Evolutionary conservation across 2,888 invertebrate genomes (phyloP).

Genomic region (Athripsodes cinereus): DNA sequence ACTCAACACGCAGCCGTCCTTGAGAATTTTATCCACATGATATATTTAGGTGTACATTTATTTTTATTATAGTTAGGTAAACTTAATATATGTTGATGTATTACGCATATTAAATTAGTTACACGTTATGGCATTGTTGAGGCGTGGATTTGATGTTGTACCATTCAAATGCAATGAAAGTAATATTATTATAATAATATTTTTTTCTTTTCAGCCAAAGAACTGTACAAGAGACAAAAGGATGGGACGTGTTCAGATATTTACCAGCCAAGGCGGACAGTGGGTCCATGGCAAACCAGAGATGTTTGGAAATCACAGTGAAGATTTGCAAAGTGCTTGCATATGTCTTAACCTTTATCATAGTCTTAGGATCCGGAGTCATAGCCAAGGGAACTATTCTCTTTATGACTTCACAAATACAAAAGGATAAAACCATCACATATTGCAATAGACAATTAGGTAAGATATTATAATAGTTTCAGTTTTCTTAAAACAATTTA

Average conservation of each 20-base stretch:
- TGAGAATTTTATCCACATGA: too few species aligned
- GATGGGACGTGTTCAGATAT: slow-evolving; percentile 95
- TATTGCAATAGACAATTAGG: slow-evolving; percentile 85
- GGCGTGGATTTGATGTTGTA: too few species aligned
- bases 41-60: too few species aligned
- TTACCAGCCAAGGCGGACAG: slow-evolving; percentile 85
- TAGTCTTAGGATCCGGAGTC: slow-evolving; percentile 80
- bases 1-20: too few species aligned
- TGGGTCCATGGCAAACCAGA: slow-evolving; percentile 83
- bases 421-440: slow-evolving; percentile 65
- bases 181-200: too few species aligned
- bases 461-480: slow-evolving; percentile 36
- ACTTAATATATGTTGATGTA: too few species aligned
- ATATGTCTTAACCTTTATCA: slow-evolving; percentile 77
- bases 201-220: slow-evolving; percentile 58
- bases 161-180: too few species aligned
- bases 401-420: slow-evolving; percentile 88
- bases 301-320: slow-evolving; percentile 78
- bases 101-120: too few species aligned
- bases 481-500: too few species aligned
- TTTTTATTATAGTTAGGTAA: too few species aligned
- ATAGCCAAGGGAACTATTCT: slow-evolving; percentile 83
- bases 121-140: too few species aligned
- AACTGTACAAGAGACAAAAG: slow-evolving; percentile 82
- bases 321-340: slow-evolving; percentile 79